Conservation (phyloP, 2,888 invertebrate genomes). For the Stegana nigrithorax region DNA sequence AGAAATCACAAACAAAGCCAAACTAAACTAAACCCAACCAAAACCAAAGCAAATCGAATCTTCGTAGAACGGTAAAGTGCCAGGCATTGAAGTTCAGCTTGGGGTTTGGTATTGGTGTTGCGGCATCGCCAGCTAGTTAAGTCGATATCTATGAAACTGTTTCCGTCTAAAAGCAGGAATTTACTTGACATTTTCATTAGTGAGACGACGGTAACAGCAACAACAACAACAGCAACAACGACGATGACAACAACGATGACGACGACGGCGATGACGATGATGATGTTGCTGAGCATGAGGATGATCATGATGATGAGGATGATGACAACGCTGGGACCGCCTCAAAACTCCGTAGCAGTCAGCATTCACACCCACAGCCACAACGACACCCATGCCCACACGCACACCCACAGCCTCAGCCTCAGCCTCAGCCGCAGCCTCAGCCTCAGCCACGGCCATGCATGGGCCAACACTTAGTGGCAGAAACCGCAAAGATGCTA, state of each 20-base stretch:
- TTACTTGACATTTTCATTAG: slow-evolving; percentile 67
- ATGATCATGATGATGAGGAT: too few species aligned
- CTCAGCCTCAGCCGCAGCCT: background rate
- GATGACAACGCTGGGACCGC: too few species aligned
- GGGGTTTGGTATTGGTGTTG: too few species aligned
- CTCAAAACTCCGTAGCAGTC: too few species aligned
- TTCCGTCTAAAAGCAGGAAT: slow-evolving; percentile 66
- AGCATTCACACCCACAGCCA: too few species aligned
- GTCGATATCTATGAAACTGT: slow-evolving; percentile 59
- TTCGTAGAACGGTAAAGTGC: too few species aligned
- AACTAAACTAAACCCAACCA: slow-evolving; percentile 21
- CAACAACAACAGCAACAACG: slow-evolving; percentile 51
- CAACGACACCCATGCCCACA: too few species aligned
- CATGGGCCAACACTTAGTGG: background rate
- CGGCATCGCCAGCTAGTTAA: slow-evolving; percentile 63
- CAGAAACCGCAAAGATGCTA: slow-evolving; percentile 8
- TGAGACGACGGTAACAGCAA: too few species aligned
- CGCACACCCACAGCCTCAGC: background rate
- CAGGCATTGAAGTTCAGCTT: background rate
- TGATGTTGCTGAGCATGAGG: too few species aligned
- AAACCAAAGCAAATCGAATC: too few species aligned
- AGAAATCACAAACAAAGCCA: background rate
- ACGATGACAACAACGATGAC: background rate
- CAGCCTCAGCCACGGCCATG: background rate
- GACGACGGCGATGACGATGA: background rate